Conservation (phyloP, 2,888 invertebrate genomes). For the Nephrotoma appendiculata region DNA sequence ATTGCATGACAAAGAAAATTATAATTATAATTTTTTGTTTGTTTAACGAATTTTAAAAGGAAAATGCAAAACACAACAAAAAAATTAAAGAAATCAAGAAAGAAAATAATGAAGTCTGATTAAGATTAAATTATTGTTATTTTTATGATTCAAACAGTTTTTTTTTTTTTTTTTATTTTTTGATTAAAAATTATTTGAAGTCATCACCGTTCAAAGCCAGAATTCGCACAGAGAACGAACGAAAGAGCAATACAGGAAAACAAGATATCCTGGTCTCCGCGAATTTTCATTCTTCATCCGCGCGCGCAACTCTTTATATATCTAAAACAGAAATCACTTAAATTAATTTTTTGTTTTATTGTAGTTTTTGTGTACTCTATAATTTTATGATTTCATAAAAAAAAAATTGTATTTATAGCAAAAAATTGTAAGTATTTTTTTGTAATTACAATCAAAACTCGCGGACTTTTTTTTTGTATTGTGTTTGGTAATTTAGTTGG, state of each 20-base stretch:
- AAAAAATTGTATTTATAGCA: background rate
- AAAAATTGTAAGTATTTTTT: background rate
- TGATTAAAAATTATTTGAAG: background rate
- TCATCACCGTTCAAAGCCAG: background rate
- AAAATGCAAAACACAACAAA: background rate
- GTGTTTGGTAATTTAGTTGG: background rate
- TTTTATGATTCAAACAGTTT: background rate
- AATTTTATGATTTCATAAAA: background rate
- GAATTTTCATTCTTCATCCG: background rate
- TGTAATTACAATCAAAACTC: background rate
- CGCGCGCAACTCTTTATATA: background rate
- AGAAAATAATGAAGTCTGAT: background rate
- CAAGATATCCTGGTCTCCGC: background rate
- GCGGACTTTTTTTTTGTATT: background rate
- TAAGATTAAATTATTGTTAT: background rate
- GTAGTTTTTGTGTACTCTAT: background rate
- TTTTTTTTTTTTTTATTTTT: background rate
- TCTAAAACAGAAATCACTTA: background rate
- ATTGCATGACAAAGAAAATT: background rate
- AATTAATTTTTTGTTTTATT: background rate
- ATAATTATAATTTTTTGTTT: background rate
- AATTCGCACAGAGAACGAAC: background rate
- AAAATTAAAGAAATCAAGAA: background rate
- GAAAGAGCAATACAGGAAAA: background rate
- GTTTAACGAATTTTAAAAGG: background rate